These are phyloP conservation scores for Leucoraja ocellata DNA, from an alignment of 2,797 vertebrate genomes.

Conservation along the genomic window DNA sequence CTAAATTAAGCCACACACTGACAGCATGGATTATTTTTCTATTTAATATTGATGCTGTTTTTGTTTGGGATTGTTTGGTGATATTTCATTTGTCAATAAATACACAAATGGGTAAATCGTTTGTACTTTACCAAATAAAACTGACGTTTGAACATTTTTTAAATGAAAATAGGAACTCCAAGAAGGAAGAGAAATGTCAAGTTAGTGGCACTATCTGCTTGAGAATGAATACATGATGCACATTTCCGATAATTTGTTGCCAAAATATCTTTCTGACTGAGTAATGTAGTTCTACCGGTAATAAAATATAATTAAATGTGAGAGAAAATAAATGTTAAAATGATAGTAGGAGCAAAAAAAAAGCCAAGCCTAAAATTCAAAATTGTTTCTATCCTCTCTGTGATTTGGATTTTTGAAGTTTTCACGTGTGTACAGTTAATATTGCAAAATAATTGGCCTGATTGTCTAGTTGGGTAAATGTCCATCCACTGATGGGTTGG, in stretches of 20 bases:
- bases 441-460: background rate
- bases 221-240: background rate
- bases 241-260: background rate
- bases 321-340: conserved; percentile 3
- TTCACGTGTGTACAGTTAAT: background rate
- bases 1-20: background rate
- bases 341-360: background rate
- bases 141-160: background rate
- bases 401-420: background rate
- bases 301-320: background rate
- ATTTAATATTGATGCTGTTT: background rate
- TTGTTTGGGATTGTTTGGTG: background rate
- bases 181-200: background rate
- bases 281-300: background rate
- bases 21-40: background rate
- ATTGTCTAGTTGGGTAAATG: too few species aligned
- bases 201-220: too few species aligned
- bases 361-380: background rate
- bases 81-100: background rate
- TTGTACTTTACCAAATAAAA: background rate
- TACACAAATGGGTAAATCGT: background rate
- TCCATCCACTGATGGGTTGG: too few species aligned
- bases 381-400: background rate
- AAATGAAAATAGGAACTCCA: background rate
- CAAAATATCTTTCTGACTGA: background rate